Percentiles rank a stretch among this genome's conserved stretches.
Conservation (phyloP, 2,113 vertebrate genomes). For the Hippolais icterina region DNA sequence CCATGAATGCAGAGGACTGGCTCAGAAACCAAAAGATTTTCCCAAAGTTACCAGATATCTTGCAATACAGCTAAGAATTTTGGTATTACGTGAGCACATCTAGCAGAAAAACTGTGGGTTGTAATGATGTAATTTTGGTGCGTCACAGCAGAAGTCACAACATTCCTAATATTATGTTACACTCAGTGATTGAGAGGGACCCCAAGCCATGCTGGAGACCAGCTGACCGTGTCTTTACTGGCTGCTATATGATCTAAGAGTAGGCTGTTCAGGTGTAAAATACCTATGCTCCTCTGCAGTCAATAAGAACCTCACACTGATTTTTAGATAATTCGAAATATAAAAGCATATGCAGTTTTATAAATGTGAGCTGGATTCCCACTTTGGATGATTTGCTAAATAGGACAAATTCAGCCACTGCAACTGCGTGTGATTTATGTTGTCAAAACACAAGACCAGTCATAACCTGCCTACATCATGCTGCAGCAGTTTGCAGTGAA, state of each 20-base stretch:
- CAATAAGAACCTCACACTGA: neutral
- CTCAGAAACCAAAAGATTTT: neutral
- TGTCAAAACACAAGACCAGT: neutral
- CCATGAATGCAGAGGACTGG: neutral
- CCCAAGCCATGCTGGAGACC: neutral
- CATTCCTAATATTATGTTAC: neutral
- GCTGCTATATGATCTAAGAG: neutral
- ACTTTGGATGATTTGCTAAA: neutral
- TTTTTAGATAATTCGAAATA: neutral
- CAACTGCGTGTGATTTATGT: neutral
- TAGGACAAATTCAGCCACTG: neutral
- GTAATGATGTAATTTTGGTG: neutral
- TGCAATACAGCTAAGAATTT: neutral
- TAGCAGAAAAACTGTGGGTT: neutral
- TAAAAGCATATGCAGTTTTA: neutral
- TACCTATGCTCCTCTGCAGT: neutral
- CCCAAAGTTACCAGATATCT: rapidly evolving
- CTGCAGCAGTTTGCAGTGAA: neutral
- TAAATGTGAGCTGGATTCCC: neutral
- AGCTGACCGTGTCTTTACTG: neutral
- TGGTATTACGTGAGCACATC: neutral
- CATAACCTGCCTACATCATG: neutral
- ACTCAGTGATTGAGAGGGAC: neutral
- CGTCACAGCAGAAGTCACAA: neutral
- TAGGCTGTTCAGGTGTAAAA: neutral